Conservation (phyloP, 2,888 invertebrate species). For the Polymixis flavicincta region DNA sequence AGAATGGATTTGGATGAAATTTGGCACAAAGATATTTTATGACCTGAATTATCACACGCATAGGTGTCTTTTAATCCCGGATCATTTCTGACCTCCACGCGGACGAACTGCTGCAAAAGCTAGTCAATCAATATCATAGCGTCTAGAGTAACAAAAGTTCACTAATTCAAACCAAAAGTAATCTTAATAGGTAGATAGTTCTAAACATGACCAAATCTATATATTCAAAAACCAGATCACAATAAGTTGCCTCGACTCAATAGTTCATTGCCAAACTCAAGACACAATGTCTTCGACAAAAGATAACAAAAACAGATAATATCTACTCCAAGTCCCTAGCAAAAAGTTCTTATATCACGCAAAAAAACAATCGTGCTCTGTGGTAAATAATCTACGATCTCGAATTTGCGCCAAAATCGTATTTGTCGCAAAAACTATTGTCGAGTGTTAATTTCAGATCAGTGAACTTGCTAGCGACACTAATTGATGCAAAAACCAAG, state of each 20-base stretch:
- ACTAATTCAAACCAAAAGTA: background rate
- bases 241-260: constrained; percentile 3
- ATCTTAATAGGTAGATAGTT: background rate
- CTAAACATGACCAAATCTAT: background rate
- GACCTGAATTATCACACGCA: too few relatives aligned
- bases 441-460: constrained; percentile 58
- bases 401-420: constrained; percentile 52
- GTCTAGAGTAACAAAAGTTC: background rate
- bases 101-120: too few relatives aligned
- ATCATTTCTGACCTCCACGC: too few relatives aligned
- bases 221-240: constrained; percentile 10
- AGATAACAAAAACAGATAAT: background rate
- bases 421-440: constrained; percentile 48
- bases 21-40: too few relatives aligned
- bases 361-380: constrained; percentile 31
- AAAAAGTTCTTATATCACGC: constrained; percentile 43
- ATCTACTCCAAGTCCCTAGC: background rate
- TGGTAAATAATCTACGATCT: constrained; percentile 57
- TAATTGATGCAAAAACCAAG: constrained; percentile 63
- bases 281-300: constrained; percentile 25
- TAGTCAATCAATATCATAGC: background rate
- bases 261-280: constrained; percentile 39
- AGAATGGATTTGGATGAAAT: too few relatives aligned
- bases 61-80: too few relatives aligned
- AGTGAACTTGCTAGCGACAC: constrained; percentile 64